A percentile compares a stretch with the other conserved stretches of the same genome.
Conservation (phyloP, 1,140 invertebrate species). For the Ceratina calcarata region DNA sequence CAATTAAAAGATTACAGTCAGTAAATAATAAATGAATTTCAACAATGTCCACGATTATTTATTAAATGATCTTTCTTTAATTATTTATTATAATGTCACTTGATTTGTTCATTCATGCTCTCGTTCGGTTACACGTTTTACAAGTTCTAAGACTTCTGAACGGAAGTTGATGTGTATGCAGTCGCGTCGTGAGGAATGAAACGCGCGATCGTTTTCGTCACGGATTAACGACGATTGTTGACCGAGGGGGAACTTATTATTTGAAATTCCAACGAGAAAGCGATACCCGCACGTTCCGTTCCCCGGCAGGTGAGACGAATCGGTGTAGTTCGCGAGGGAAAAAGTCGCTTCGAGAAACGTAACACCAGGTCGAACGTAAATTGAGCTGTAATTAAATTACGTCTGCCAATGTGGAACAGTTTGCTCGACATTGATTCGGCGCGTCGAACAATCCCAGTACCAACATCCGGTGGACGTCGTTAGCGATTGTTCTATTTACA, state of each 20-base stretch:
- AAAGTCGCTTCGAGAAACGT: conserved; percentile 6
- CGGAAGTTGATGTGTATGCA: not conserved
- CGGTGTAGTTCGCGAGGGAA: not conserved
- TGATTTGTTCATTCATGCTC: no score
- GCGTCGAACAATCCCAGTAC: not conserved
- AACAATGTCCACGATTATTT: no score
- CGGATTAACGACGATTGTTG: not conserved
- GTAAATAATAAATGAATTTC: no score
- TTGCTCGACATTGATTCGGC: not conserved
- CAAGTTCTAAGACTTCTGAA: not conserved
- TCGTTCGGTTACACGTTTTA: no score
- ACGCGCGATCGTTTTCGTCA: not conserved
- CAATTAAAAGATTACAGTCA: no score
- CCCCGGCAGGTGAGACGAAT: conserved; percentile 19
- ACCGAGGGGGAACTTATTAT: not conserved
- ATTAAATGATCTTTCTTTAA: no score
- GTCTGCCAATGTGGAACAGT: not conserved
- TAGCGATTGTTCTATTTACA: not conserved
- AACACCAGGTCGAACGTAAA: not conserved
- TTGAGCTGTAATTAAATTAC: conserved; percentile 37
- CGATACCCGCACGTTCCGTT: conserved; percentile 16
- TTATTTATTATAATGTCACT: no score
- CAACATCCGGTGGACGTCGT: not conserved
- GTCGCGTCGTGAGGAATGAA: not conserved
- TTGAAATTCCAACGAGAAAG: conserved; percentile 20